Base-by-base conservation (phyloP, 1,140 invertebrate genomes). In the Rhizoglyphus robini region DNA sequence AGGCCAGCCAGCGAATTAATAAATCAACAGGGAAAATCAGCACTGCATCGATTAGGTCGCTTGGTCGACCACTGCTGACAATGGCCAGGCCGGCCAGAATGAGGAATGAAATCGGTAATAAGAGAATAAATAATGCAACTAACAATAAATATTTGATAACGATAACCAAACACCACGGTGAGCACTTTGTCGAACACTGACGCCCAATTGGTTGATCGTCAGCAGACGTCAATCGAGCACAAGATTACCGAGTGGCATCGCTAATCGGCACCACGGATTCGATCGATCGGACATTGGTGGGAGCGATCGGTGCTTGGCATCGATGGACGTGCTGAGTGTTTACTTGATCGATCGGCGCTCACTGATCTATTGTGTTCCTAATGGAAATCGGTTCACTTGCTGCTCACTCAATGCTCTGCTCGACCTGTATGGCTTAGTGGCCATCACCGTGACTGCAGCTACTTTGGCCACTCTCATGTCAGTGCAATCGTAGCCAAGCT, bases 401-500 rank as follows among this genome's bases (percentile, higher is more conserved):
- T 54, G 20, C 29, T 54, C 20, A 8, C 51, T 25, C 20, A 11
- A 30, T 54, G 8, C 8, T 30, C 8, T 8, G 23, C 20, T 54
- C 51, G 51, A 8, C n/a, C n/a, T n/a, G n/a, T n/a, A n/a, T n/a
- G n/a, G n/a, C n/a, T n/a, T n/a, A n/a, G n/a, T n/a, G n/a, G n/a
- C n/a, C n/a, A n/a, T n/a, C n/a, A n/a, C n/a, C n/a, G n/a, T n/a
- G n/a, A n/a, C n/a, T n/a, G n/a, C n/a, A n/a, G n/a, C n/a, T n/a
- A n/a, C n/a, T n/a, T n/a, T n/a, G n/a, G n/a, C n/a, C n/a, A n/a
- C n/a, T n/a, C n/a, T 60, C 29, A 60, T n/a, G 15, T 60, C 29
- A 60, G 29, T 60, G 58, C 27, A 46, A 60, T 60, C 23, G 58
- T 60, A 23, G 58, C 58, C 58, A 60, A 60, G 58, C 58, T 60